A percentile compares a stretch with the other conserved stretches of the same genome.
Evolutionary conservation across 2,113 vertebrate species (phyloP).

Genomic region (Malurus cyaneus): DNA sequence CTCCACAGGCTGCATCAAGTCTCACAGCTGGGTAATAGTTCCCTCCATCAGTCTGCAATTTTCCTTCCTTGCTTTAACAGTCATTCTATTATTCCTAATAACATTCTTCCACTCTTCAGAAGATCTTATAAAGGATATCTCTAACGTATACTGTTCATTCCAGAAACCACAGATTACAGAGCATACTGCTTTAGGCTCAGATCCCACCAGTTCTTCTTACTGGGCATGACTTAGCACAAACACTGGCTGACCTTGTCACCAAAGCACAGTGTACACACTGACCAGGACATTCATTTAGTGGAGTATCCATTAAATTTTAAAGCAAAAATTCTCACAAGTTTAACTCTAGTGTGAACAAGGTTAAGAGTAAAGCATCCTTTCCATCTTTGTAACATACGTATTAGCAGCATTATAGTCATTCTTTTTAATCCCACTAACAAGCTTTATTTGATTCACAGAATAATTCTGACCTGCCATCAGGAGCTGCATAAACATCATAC

Average conservation of each 20-base stretch:
- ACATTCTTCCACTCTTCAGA: not conserved
- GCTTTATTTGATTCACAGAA: not conserved
- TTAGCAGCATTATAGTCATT: not conserved
- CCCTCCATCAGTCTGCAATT: not conserved
- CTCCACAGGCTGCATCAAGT: not conserved
- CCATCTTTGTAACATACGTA: not conserved
- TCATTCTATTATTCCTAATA: not conserved
- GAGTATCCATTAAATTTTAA: not conserved
- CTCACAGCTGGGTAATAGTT: conserved; percentile 7
- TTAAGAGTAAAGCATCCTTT: not conserved
- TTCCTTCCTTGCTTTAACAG: not conserved
- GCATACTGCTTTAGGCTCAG: not conserved
- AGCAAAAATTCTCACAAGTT: not conserved
- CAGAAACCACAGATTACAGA: not conserved
- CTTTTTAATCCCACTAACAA: not conserved
- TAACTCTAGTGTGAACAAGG: not conserved
- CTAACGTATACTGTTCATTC: not conserved
- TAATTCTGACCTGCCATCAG: not conserved
- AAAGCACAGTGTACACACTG: not conserved
- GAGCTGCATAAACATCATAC: not conserved
- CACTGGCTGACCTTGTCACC: not conserved
- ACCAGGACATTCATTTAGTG: not conserved
- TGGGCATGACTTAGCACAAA: not conserved
- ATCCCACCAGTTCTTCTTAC: not conserved
- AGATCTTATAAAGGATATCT: not conserved